Evolutionary conservation across 2,797 vertebrate genomes (phyloP).

Genomic region (Tolypeutes matacus): DNA sequence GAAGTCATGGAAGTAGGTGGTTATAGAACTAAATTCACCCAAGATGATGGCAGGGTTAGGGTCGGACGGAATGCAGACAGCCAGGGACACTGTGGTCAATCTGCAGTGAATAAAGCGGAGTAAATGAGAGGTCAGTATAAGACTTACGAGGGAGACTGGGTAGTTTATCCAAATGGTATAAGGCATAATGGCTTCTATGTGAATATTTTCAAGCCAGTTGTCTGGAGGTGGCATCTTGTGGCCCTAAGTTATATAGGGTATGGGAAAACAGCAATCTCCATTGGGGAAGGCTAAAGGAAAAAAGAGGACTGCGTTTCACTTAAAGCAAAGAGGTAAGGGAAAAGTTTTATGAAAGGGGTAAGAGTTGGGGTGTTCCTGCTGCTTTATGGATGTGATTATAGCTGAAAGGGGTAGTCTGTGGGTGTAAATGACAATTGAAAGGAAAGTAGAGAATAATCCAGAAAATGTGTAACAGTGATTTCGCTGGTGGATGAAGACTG

Average conservation of each 20-base stretch:
- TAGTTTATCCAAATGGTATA: background rate
- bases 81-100: background rate
- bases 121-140: background rate
- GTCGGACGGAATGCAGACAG: background rate
- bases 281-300: background rate
- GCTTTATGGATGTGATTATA: too few species aligned
- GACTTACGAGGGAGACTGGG: background rate
- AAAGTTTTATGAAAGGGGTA: background rate
- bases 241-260: too few species aligned
- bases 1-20: background rate
- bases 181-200: background rate
- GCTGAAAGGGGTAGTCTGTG: too few species aligned
- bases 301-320: background rate
- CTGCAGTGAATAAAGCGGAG: background rate
- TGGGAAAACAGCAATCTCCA: background rate
- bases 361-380: background rate
- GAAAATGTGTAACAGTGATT: too few species aligned
- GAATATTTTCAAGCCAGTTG: background rate
- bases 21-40: background rate
- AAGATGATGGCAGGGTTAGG: rapidly evolving
- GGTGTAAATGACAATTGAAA: too few species aligned
- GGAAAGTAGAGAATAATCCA: too few species aligned
- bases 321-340: background rate
- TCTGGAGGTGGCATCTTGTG: background rate
- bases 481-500: too few species aligned